Evolutionary conservation across 2,888 invertebrate species (phyloP), one percentile per base, ranked within the genome.

Genomic region (Daptonema setosum): DNA sequence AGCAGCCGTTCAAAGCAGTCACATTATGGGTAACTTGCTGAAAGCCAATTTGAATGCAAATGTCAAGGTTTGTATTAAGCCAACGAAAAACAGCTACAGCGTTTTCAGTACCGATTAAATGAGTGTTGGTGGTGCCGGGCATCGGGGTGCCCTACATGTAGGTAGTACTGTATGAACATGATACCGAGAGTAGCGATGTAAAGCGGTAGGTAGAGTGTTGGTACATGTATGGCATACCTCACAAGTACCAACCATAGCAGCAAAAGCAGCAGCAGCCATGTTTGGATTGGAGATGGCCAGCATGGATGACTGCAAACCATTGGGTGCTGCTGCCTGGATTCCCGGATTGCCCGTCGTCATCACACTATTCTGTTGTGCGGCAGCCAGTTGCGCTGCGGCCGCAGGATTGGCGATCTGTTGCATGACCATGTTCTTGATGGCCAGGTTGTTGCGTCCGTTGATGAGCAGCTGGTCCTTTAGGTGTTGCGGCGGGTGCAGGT

Each of bases 401-500:
- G 25, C 2, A 3, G 25, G 25, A 22, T 25, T 30, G 8, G 56
- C 14, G n/a, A 57, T 20, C 50, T 60, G 60, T 20, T 29, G 43
- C 41, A 55, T 48, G 43, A 60, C 24, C 54, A 59, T 29, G 79
- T 93, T 93, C 79, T 95, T 95, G 76, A 97, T 79, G 71, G 95
- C 93, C 78, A 97, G 80, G 79, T 97, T 95, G 80, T 97, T 95
- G 73, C 93, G 81, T 66, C 97, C 97, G 79, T 97, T 99, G 80
- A 97, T 93, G 76, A 99, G 80, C 74, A 99, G 80, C 80, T 97
- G 95, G 78, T 99, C 97, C 80, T 95, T 93, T 71, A 97, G 80
- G 77, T 97, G 97, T 77, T 95, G 95, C 67, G 97, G 97, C 67
- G 97, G 97, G 78, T 99, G 97, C 78, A 97, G 91, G 79, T 97